Evolutionary conservation across 2,113 vertebrate species (phyloP).

Genomic region (Tapirus terrestris): DNA sequence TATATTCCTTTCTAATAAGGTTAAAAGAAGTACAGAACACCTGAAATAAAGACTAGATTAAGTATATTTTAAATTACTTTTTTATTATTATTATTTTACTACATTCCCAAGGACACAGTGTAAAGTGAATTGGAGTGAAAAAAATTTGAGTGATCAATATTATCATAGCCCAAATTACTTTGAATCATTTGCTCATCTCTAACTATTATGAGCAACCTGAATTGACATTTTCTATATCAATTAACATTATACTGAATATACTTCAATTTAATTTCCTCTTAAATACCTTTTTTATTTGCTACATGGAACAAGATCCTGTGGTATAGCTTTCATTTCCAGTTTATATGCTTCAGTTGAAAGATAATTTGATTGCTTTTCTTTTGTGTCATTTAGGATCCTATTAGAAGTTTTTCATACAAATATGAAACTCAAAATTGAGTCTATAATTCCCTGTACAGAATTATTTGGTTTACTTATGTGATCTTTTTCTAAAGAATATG

Average conservation of each 20-base stretch:
- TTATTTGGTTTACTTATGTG: not conserved
- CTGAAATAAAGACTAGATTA: conserved; percentile 72
- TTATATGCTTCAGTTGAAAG: conserved; percentile 68
- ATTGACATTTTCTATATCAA: conserved; percentile 78
- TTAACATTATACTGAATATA: conserved; percentile 76
- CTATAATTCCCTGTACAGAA: conserved; percentile 45
- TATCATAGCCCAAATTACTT: conserved; percentile 73
- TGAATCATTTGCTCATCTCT: conserved; percentile 79
- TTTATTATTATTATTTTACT: conserved; percentile 76
- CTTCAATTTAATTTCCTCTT: conserved; percentile 80
- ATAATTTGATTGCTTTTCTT: conserved; percentile 75
- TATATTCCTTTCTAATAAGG: conserved; percentile 62
- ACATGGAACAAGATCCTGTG: conserved; percentile 60
- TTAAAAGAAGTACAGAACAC: conserved; percentile 50
- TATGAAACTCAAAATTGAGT: conserved; percentile 61
- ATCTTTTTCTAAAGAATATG: conserved; percentile 20
- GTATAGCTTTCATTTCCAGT: conserved; percentile 70
- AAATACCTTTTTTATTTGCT: conserved; percentile 78
- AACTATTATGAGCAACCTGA: conserved; percentile 72
- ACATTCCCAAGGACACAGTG: conserved; percentile 69
- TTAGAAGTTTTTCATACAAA: conserved; percentile 69
- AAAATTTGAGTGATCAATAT: conserved; percentile 69
- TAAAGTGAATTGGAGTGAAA: conserved; percentile 70
- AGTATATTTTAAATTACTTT: conserved; percentile 67
- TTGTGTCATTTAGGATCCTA: conserved; percentile 52